Conservation (phyloP, 2,797 vertebrate genomes). For the Phoebastria nigripes region DNA sequence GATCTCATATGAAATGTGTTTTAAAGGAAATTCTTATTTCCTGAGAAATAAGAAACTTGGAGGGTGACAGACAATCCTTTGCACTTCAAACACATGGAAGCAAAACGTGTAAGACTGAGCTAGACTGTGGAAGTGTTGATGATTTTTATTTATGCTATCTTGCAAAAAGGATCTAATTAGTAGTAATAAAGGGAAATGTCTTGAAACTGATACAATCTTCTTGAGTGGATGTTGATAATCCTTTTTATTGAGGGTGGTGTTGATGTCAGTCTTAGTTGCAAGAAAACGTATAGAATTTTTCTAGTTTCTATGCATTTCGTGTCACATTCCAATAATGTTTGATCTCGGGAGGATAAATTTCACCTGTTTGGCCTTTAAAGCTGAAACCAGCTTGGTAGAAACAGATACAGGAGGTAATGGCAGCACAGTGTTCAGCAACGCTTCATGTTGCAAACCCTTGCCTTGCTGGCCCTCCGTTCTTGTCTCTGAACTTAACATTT, state of each 20-base stretch:
- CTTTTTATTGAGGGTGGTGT: neutral
- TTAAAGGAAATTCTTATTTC: neutral
- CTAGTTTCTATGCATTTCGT: neutral
- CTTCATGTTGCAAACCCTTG: neutral
- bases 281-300: fast-evolving
- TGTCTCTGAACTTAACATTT: neutral
- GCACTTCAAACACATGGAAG: neutral
- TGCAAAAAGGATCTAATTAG: neutral
- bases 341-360: neutral
- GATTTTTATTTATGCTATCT: neutral
- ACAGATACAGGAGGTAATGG: neutral
- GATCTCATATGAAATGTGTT: neutral
- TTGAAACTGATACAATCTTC: neutral
- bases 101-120: neutral
- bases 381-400: neutral
- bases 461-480: neutral
- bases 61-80: neutral
- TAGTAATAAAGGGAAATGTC: neutral
- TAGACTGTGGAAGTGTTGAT: neutral
- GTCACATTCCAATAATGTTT: neutral
- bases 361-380: neutral
- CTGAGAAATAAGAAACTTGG: neutral
- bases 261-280: neutral
- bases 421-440: neutral
- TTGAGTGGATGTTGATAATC: neutral